These are phyloP conservation scores for Apamea monoglypha DNA, from an alignment of 2,888 invertebrate genomes.

Conservation along the genomic window DNA sequence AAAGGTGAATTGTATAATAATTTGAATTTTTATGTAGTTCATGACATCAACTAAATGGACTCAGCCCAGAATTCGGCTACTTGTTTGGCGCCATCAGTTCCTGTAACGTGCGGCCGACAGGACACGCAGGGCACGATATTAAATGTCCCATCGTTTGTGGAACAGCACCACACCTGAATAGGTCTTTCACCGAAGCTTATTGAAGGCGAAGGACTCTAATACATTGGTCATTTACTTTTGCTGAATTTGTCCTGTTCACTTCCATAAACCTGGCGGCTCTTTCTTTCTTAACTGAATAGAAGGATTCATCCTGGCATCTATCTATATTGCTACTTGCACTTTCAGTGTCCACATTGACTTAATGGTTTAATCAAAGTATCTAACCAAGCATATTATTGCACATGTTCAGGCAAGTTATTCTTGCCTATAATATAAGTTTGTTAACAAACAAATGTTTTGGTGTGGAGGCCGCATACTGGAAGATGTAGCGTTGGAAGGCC, in stretches of 20 bases:
- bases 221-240: not conserved
- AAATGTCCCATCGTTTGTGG: too few species aligned
- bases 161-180: too few species aligned
- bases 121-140: too few species aligned
- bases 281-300: not conserved
- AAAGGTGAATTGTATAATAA: not conserved
- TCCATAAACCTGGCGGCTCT: not conserved
- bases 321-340: not conserved
- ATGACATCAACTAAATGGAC: too few species aligned
- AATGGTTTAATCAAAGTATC: not conserved
- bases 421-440: too few species aligned
- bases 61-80: too few species aligned
- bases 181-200: too few species aligned
- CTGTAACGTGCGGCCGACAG: too few species aligned
- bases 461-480: too few species aligned
- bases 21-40: not conserved
- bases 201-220: not conserved
- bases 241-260: not conserved
- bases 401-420: not conserved
- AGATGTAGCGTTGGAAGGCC: too few species aligned
- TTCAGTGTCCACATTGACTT: not conserved
- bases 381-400: not conserved
- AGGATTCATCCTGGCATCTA: not conserved
- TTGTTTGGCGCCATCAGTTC: too few species aligned
- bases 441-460: too few species aligned